phyloP scores from a whole-genome alignment of 2,888 invertebrate species.

The Lithophane ornitopus region DNA sequence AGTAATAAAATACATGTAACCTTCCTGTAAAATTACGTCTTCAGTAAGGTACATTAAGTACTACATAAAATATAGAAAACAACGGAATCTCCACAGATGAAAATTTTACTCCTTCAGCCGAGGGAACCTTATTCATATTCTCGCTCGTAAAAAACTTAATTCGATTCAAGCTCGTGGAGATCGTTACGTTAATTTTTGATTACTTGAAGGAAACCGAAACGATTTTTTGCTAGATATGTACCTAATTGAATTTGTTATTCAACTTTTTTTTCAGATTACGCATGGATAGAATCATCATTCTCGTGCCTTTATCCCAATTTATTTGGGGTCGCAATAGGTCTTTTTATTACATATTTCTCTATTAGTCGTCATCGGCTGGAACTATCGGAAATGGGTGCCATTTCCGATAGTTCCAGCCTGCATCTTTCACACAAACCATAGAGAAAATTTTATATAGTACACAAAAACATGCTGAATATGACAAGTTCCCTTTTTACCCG shows the following conservation, averaged over 20 bases:
- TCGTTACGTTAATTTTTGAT: constrained; percentile 56
- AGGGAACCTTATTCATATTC: constrained; percentile 40
- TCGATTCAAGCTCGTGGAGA: constrained; percentile 38
- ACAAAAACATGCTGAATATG: not conserved
- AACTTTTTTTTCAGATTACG: not conserved
- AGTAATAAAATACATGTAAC: not conserved
- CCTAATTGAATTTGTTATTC: constrained; percentile 14
- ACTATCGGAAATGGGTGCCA: too few relatives aligned
- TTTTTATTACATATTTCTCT: not conserved
- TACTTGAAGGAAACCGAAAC: constrained; percentile 27
- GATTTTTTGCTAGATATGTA: constrained; percentile 19
- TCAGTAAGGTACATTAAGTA: not conserved
- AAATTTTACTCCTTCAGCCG: constrained; percentile 34
- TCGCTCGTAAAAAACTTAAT: constrained; percentile 59
- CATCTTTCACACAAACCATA: not conserved
- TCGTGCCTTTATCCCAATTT: not conserved
- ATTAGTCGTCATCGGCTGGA: not conserved
- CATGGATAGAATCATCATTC: not conserved
- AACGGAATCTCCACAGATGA: constrained; percentile 23
- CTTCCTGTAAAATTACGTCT: not conserved
- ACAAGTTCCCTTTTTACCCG: too few relatives aligned
- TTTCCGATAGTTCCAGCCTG: too few relatives aligned
- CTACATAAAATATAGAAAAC: constrained; percentile 21
- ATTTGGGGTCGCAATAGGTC: too few relatives aligned
- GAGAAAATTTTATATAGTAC: not conserved